Base-by-base conservation (phyloP, 2,113 vertebrate genomes). In the Electrona antarctica region DNA sequence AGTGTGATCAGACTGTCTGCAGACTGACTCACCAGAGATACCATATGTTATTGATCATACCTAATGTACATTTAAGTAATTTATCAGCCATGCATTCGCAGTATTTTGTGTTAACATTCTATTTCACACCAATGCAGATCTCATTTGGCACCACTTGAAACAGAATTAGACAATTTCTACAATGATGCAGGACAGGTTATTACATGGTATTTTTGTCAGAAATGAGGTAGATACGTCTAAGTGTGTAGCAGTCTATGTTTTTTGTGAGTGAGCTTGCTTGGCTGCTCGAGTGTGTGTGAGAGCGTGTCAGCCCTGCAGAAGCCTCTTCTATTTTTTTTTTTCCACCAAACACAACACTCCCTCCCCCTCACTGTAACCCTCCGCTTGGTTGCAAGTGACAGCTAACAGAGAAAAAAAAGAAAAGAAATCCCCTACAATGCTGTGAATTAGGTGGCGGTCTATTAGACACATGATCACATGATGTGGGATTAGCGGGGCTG, bases 381-480 rank as follows among this genome's bases (percentile, higher is more conserved):
- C 84, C 84, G 82, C 81, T 41, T 69, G 69, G 79, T 41, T 77
- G 71, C 80, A 82, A 87, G 85, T 89, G 90, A 90, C 89, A 89
- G 81, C 84, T 84, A 85, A 89, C n/a, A n/a, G n/a, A n/a, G n/a
- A 21, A 21, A 21, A 21, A 21, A 21, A 21, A 21, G 21, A 90
- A 89, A 90, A 14, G 46, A 12, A 33, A 12, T 85, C 90, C 90
- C 89, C 89, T 80, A 88, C 87, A 88, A 90, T 88, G 87, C 87
- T 87, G 89, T 88, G 89, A 92, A 90, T 92, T 91, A 89, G 79
- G 90, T 88, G 85, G 58, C 80, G 91, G 86, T 90, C 90, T 89
- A 90, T 89, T 91, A 91, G 87, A 91, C 88, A 91, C 91, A 90
- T 90, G 90, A 90, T 90, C 88, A 89, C 87, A 88, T 90, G 89